Base-by-base conservation (phyloP, 1,140 invertebrate species). In the Drosophila jambulina region DNA sequence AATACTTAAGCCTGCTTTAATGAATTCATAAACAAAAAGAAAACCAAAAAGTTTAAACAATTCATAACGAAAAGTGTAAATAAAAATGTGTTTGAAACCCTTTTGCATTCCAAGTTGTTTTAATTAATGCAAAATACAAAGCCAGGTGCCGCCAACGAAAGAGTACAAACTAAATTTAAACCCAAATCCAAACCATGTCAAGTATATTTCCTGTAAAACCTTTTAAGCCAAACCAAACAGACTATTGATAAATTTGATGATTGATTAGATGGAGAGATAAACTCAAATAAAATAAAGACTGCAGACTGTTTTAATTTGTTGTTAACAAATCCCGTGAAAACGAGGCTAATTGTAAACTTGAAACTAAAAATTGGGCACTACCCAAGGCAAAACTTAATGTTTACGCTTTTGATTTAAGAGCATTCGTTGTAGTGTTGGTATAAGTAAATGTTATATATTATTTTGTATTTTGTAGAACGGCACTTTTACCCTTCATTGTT, bases 71-170 rank as follows among this genome's bases (percentile, higher is more conserved):
- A 70, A 80, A 78, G 58, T 62, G 72, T 67, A 72, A 80, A 64
- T 45, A 82, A 88, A 82, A 85, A 91, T 75, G 61, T 64, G 70
- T 80, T 90, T 75, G 40, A 91, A 88, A 90, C 78, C 78, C 84
- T 88, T 88, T 88, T 90, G 85, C 82, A 90, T 90, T 91, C 59
- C 78, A 45, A 91, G 85, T 90, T 90, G 85, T 90, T 90, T 90
- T 91, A 91, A 90, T 90, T 85, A 76, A 80, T 90, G 78, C 78
- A 84, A 87, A 87, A 75, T n/a, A 56, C 53, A 49, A 46, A 67
- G 86, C 85, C 75, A 80, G 53, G 70, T 91, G 85, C 82, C 85
- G 85, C 82, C 85, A 48, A 27, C 46, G 64, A 81, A 74, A 46
- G 21, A 64, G 58, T 34, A 48, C 15, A 79, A 56, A 59, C 49